Base-by-base conservation (phyloP, 2,888 invertebrate genomes). In the Subacronicta megacephala region DNA sequence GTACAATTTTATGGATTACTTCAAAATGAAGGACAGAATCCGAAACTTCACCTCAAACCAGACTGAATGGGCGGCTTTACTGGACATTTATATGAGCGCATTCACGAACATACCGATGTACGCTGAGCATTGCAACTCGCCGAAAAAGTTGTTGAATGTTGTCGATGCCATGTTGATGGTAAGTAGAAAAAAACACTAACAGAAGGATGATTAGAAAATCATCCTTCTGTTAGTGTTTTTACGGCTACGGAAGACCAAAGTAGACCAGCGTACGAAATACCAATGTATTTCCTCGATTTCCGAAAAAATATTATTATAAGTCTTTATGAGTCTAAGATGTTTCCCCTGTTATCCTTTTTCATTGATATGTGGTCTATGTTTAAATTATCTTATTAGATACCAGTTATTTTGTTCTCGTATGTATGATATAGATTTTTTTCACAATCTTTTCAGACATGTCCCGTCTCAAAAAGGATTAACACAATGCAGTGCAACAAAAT, bases 1-100 rank as follows among this genome's bases (percentile, higher is more conserved):
- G 61, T 94, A 92, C 67, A 82, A 82, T 0, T 93, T 93, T 73
- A 78, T 93, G 75, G 91, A 93, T 42, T 88, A 92, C 62, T 93
- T 93, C 76, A 85, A 81, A 57, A 90, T 91, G 90, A 91, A 90
- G 66, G 83, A 90, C 23, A 77, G 62, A 4, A 85, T 93, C 18
- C 81, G 86, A 0, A 55, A 74, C n/a, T 85, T 87, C 43, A 77
- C 80, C 0, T 36, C 44, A 0, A 60, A 66, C 0, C 58, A 82
- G 17, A 53, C 50, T 0, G 82, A 80, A 7, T 88, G 90, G 90
- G 57, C 75, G 0, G 62, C 72, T 0, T 52, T 83, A 6, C 58
- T 59, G 0, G 78, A 83, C 0, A 64, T 85, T 0, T 89, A 85
- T 44, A 51, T 82, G 18, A 84, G 81, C 13, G 81, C 84, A 0